Evolutionary conservation across 2,797 vertebrate genomes (phyloP).

Genomic region (Sphenopsis melanotis): DNA sequence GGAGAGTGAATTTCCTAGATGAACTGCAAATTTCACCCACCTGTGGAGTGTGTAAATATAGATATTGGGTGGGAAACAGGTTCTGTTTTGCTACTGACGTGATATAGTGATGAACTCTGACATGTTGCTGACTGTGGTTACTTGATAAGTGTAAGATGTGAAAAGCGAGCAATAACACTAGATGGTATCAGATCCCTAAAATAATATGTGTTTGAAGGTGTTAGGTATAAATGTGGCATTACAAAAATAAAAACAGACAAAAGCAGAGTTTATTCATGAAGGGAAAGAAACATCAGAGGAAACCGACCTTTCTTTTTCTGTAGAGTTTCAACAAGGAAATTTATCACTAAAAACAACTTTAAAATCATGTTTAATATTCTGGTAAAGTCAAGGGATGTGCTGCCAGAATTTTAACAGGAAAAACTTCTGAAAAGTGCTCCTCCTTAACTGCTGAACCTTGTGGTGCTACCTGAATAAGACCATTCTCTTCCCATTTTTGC

Average conservation of each 20-base stretch:
- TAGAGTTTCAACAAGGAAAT: constrained; percentile 41
- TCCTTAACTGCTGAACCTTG: not conserved
- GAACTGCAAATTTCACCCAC: constrained; percentile 56
- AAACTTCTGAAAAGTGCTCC: not conserved
- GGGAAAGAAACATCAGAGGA: constrained; percentile 39
- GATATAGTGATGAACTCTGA: constrained; percentile 56
- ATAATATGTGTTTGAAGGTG: constrained; percentile 50
- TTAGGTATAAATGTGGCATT: not conserved
- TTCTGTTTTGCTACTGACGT: constrained; percentile 53
- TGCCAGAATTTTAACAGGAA: constrained; percentile 12
- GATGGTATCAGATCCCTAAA: constrained; percentile 50
- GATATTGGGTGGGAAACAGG: constrained; percentile 24
- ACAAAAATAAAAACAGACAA: constrained; percentile 49
- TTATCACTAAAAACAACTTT: not conserved
- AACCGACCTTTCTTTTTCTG: constrained; percentile 54
- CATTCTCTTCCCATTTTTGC: not conserved
- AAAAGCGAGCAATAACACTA: constrained; percentile 59
- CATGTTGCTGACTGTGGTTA: constrained; percentile 60
- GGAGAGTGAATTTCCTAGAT: constrained; percentile 42
- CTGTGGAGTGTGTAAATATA: constrained; percentile 56
- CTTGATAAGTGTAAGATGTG: constrained; percentile 67
- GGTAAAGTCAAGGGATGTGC: constrained; percentile 11
- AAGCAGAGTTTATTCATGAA: constrained; percentile 17
- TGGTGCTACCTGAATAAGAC: not conserved
- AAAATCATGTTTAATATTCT: constrained; percentile 24